A percentile compares a stretch with the other conserved stretches of the same genome.
Evolutionary conservation across 2,113 vertebrate genomes (phyloP).

Genomic region (Myxocyprinus asiaticus): DNA sequence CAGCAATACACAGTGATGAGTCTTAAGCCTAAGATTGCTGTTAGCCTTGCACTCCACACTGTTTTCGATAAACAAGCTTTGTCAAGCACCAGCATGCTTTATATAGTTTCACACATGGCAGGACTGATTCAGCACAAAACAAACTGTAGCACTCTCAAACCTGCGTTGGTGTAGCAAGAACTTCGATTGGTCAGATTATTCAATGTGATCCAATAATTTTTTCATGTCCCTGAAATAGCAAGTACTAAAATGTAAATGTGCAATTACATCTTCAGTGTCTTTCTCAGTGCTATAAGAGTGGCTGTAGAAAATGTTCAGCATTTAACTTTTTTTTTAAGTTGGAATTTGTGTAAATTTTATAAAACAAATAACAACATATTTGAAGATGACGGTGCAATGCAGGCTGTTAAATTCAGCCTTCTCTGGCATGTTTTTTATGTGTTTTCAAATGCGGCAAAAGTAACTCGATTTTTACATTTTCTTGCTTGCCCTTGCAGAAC

Average conservation of each 20-base stretch:
- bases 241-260: not conserved
- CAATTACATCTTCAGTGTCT: not conserved
- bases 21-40: constrained; percentile 41
- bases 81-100: constrained; percentile 31
- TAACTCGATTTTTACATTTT: not conserved
- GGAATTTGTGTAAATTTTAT: not conserved
- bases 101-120: constrained; percentile 24
- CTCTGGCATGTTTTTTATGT: not conserved
- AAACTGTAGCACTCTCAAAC: not conserved
- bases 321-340: not conserved
- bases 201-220: not conserved
- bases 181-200: not conserved
- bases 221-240: not conserved
- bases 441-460: not conserved
- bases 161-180: not conserved
- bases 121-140: constrained; percentile 35
- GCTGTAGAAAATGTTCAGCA: not conserved
- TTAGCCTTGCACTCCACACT: constrained; percentile 25
- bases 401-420: not conserved
- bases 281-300: not conserved
- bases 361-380: not conserved
- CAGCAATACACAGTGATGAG: constrained; percentile 39
- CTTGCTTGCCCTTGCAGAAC: no score
- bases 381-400: not conserved
- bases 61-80: constrained; percentile 22